Evolutionary conservation across 2,113 vertebrate species (phyloP), one percentile per base, ranked within the genome.

Genomic region (Lanius collurio): DNA sequence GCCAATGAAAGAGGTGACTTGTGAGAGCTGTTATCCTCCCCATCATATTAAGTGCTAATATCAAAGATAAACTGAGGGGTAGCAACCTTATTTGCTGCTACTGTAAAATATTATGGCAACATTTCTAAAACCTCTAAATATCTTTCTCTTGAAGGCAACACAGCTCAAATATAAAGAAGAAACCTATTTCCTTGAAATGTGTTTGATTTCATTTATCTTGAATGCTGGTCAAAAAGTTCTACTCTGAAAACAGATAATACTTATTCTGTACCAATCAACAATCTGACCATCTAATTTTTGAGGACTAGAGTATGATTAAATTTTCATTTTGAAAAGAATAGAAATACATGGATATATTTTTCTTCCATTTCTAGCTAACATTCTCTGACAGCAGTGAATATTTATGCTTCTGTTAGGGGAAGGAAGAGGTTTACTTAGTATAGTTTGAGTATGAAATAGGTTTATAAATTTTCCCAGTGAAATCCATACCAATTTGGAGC

Each of bases 401-500:
- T 63, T 87, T 59, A 44, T 21, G n/a, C 27, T 68, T 91, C n/a
- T 71, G 6, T 6, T 79, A 27, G 10, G 4, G 33, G 11, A 64
- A 87, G 21, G 12, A 7, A 31, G 6, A 76, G 14, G n/a, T 92
- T 91, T 80, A 81, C 47, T 85, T 81, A 60, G 21, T 42, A 62
- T 7, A 91, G 49, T 12, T 59, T 37, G 64, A 91, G 44, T 69
- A 88, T 62, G 41, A 95, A 82, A 93, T 35, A 71, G 44, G 33
- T 18, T 67, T 81, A 91, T 9, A 13, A 57, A 76, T 74, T 84
- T 86, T 96, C 67, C 42, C 60, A 74, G 28, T 81, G 56, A 94
- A 94, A 94, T 91, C 77, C 23, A 74, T 80, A 83, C 39, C 83
- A 79, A 52, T 87, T 86, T 85, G 74, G 33, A 92, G 42, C 44